These are phyloP conservation scores for Ommatoiulus sabulosus DNA, from an alignment of 2,888 invertebrate species.

Conservation along the genomic window DNA sequence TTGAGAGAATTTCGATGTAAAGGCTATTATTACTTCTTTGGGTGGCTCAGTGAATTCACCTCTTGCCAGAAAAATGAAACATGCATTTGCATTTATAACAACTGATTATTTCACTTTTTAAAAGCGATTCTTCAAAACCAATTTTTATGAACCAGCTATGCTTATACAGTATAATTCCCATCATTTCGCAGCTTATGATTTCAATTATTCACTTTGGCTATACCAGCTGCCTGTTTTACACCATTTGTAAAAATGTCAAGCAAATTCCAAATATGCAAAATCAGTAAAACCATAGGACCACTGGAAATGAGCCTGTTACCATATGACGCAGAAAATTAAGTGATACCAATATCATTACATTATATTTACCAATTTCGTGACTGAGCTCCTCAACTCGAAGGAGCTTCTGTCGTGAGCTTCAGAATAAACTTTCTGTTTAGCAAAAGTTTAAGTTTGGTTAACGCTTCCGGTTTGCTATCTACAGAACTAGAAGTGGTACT, in stretches of 20 bases:
- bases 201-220: neutral
- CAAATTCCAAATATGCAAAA: conserved; percentile 4
- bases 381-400: neutral
- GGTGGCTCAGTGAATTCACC: neutral
- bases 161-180: neutral
- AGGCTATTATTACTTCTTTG: neutral
- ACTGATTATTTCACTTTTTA: neutral
- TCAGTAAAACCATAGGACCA: neutral
- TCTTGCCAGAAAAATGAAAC: neutral
- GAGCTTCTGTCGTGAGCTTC: conserved; percentile 49
- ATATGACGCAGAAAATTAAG: neutral
- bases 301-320: neutral
- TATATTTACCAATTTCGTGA: neutral
- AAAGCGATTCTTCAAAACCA: neutral
- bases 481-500: neutral
- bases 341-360: neutral
- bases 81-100: neutral
- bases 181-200: neutral
- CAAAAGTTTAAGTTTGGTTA: conserved; percentile 51
- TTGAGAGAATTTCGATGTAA: no score
- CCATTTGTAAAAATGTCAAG: neutral
- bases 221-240: conserved; percentile 7
- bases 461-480: conserved; percentile 47
- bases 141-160: neutral
- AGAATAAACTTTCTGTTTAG: conserved; percentile 53